Conservation (phyloP, 2,797 vertebrate genomes). For the Mus minutoides region DNA sequence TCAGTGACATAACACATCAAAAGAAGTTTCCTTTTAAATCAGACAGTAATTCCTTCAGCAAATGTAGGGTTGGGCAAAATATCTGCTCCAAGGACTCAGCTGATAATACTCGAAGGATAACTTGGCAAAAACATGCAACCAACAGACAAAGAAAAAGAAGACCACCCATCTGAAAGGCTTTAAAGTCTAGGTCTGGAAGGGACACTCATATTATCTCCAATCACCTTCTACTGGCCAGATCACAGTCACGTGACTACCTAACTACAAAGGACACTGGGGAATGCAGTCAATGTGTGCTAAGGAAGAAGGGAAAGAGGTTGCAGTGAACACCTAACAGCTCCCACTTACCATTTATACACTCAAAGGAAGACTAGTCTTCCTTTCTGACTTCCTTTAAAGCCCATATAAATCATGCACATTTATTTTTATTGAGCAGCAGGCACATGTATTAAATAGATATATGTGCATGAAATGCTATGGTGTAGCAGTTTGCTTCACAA, state of each 20-base stretch:
- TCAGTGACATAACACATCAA: neutral
- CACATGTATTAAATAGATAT: neutral
- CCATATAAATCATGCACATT: neutral
- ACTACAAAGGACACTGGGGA: neutral
- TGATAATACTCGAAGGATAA: neutral
- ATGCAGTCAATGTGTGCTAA: neutral
- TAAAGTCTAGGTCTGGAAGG: neutral
- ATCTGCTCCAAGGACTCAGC: conserved; percentile 11
- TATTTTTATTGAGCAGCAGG: neutral
- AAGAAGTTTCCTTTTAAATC: conserved; percentile 4
- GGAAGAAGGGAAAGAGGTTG: neutral
- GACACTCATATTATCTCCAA: neutral
- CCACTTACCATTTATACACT: neutral
- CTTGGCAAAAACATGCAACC: neutral
- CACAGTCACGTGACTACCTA: neutral
- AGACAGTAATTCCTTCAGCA: neutral
- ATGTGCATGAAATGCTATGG: conserved; percentile 9
- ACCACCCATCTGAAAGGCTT: neutral
- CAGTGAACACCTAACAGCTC: neutral
- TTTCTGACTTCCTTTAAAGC: conserved; percentile 16
- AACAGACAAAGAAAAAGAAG: neutral
- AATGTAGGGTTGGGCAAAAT: neutral
- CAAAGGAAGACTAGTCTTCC: conserved; percentile 3
- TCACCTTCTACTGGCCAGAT: neutral
- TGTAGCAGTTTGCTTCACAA: conserved; percentile 27